phyloP scores from a whole-genome alignment of 2,113 vertebrate species.

The Ciconia maguari region DNA sequence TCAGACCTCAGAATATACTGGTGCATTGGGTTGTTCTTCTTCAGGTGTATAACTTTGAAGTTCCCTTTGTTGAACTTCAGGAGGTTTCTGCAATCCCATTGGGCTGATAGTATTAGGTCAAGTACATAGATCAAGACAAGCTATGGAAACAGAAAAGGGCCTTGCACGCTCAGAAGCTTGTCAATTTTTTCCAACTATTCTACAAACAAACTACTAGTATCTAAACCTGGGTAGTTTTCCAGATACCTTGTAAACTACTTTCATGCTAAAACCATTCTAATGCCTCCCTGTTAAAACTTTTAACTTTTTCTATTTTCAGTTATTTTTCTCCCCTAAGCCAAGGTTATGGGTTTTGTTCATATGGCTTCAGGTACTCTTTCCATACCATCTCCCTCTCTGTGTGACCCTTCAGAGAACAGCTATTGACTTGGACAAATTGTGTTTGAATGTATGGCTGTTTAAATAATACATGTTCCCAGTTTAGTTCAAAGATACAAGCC shows the following conservation, averaged over 20 bases:
- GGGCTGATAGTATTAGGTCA: not conserved
- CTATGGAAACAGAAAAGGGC: not conserved
- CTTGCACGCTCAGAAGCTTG: not conserved
- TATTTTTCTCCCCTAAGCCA: not conserved
- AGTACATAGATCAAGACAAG: not conserved
- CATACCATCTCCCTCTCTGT: not conserved
- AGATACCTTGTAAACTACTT: not conserved
- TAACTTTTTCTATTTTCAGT: not conserved
- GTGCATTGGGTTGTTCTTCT: not conserved
- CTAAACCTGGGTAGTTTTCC: not conserved
- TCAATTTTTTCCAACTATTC: not conserved
- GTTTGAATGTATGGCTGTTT: not conserved
- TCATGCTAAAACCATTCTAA: not conserved
- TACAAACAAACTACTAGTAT: not conserved
- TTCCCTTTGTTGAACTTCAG: not conserved
- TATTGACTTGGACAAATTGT: not conserved
- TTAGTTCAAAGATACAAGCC: not conserved
- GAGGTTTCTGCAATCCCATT: not conserved
- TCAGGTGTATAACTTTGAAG: not conserved
- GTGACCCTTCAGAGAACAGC: not conserved
- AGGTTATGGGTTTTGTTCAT: not conserved
- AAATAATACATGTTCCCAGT: slow-evolving; percentile 3
- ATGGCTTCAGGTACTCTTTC: not conserved
- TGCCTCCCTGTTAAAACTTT: not conserved
- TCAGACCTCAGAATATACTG: not conserved